Evolutionary conservation across 2,113 vertebrate genomes (phyloP), one percentile per base, ranked within the genome.

Genomic region (Scophthalmus maximus): DNA sequence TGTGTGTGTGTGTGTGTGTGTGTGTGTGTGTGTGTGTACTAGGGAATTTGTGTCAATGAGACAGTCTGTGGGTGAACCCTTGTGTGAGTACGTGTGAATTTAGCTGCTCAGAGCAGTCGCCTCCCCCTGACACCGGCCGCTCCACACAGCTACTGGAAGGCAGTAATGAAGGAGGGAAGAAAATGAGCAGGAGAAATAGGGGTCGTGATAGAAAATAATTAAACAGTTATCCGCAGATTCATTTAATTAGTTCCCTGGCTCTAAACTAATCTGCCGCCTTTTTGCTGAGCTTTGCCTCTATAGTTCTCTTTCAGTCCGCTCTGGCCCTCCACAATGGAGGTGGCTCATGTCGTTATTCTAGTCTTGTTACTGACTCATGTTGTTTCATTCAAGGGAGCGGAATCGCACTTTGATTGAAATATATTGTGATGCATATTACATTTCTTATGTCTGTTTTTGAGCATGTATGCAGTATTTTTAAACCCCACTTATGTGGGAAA

Each of bases 201-300:
- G 44, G 80, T 40, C 46, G 9, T 15, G 75, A 65, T 56, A 75
- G 79, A 78, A 87, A 83, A 82, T 89, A 91, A 90, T 88, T 87
- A 87, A 88, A 87, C 73, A 46, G 86, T 91, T 89, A 89, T 91
- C 87, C 89, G 78, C 64, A 67, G 67, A 83, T 87, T 87, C 73
- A 81, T 92, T 88, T 88, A 88, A 91, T 91, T 88, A 88, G 78
- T 81, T 89, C 79, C 79, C 68, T 82, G 79, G 78, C 87, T 89
- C 79, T 75, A 47, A 81, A 79, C 75, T 90, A 87, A 91, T 90
- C 86, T 86, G 60, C 58, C 0, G 32, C 40, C 81, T 80, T 91
- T 90, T 88, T 84, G 78, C 84, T 79, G 69, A 60, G 79, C 82
- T 85, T 81, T 77, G 73, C 78, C 71, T 82, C 85, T 90, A 80